Evolutionary conservation across 1,140 invertebrate genomes (phyloP).

Genomic region (Neuroterus valhalla): DNA sequence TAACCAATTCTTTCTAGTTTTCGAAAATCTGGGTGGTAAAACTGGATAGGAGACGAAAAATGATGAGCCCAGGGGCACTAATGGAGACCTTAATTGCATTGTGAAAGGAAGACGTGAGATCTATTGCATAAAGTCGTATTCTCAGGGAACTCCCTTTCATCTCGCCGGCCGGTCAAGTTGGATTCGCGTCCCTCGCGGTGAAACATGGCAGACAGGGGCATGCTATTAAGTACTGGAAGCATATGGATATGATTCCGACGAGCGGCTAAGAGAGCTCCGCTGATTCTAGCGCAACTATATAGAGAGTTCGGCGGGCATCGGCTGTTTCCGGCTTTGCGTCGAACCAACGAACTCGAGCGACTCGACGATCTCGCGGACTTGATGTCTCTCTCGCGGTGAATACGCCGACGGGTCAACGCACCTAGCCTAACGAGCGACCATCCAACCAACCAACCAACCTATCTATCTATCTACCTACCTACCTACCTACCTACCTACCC

Average conservation of each 20-base stretch:
- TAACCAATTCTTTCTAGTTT: not conserved
- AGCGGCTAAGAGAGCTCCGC: not conserved
- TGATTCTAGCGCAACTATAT: constrained; percentile 24
- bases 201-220: not conserved
- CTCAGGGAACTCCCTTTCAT: constrained; percentile 23
- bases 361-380: constrained; percentile 43
- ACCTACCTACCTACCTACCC: constrained; percentile 54
- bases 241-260: constrained; percentile 5
- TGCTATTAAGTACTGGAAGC: constrained; percentile 7
- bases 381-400: constrained; percentile 56
- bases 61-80: not conserved
- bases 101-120: constrained; percentile 3
- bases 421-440: constrained; percentile 60
- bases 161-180: constrained; percentile 12
- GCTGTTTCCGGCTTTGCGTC: constrained; percentile 36
- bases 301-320: not conserved
- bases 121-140: constrained; percentile 19
- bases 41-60: constrained; percentile 37
- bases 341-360: constrained; percentile 36
- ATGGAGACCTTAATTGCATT: constrained; percentile 7
- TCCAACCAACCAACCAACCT: constrained; percentile 50
- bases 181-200: constrained; percentile 37
- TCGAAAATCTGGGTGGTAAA: not conserved
- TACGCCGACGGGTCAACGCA: constrained; percentile 60
- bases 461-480: constrained; percentile 49